These are phyloP conservation scores for Aplochiton taeniatus DNA, from an alignment of 2,797 vertebrate genomes.

Conservation along the genomic window DNA sequence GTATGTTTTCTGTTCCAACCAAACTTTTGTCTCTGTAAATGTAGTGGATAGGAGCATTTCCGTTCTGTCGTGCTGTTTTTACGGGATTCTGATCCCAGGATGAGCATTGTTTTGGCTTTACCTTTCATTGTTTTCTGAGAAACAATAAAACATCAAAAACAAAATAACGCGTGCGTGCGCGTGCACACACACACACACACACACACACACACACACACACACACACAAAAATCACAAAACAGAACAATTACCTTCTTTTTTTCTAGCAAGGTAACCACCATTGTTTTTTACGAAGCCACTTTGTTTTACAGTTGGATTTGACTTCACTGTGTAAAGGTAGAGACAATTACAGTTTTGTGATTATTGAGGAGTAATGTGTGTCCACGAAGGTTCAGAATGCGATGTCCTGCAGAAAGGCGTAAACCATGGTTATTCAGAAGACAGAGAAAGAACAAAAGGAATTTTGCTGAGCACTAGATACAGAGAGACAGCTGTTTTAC, in stretches of 20 bases:
- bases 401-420: slow-evolving; percentile 45
- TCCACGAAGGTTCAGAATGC: slow-evolving; percentile 13
- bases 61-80: slow-evolving; percentile 91
- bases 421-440: slow-evolving; percentile 51
- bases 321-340: slow-evolving; percentile 68
- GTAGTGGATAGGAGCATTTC: slow-evolving; percentile 84
- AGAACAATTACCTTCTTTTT: slow-evolving; percentile 64
- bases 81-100: slow-evolving; percentile 86
- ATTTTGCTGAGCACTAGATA: slow-evolving; percentile 71
- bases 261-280: slow-evolving; percentile 73
- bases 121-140: slow-evolving; percentile 65
- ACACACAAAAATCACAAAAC: slow-evolving; percentile 64
- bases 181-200: slow-evolving; percentile 61
- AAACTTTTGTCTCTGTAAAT: slow-evolving; percentile 93
- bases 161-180: too few species aligned
- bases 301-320: slow-evolving; percentile 41
- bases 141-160: slow-evolving; percentile 64
- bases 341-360: slow-evolving; percentile 59
- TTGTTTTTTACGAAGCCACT: slow-evolving; percentile 74
- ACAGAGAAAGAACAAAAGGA: slow-evolving; percentile 52
- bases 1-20: slow-evolving; percentile 89
- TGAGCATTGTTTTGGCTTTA: slow-evolving; percentile 67
- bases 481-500: slow-evolving; percentile 70
- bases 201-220: slow-evolving; percentile 55
- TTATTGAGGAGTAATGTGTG: slow-evolving; percentile 41